A percentile compares a stretch with the other conserved stretches of the same genome.
Conservation (phyloP, 2,888 invertebrate species). For the Rhagium mordax region DNA sequence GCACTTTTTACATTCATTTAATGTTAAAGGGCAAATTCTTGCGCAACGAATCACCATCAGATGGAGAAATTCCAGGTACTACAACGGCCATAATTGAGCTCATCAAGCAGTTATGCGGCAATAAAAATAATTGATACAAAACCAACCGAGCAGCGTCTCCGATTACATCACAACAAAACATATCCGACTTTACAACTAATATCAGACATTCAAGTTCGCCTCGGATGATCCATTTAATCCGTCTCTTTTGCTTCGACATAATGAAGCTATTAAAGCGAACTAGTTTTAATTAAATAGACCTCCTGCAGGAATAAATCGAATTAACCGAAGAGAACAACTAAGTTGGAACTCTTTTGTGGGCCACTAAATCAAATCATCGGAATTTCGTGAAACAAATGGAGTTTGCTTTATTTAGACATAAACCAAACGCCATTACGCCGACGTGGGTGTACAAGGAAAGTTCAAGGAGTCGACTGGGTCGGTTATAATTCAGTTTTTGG, state of each 20-base stretch:
- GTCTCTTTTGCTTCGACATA: slow-evolving; percentile 42
- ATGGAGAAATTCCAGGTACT: too few relatives aligned
- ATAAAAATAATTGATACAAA: too few relatives aligned
- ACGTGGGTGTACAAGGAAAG: neutral
- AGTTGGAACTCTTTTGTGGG: slow-evolving; percentile 30
- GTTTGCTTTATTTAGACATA: slow-evolving; percentile 18
- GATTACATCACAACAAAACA: too few relatives aligned
- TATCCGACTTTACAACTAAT: neutral
- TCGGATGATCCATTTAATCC: slow-evolving; percentile 39
- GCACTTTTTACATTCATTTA: too few relatives aligned
- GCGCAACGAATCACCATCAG: too few relatives aligned
- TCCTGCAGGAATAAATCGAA: slow-evolving; percentile 37
- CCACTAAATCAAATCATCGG: slow-evolving; percentile 32
- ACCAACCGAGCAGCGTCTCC: too few relatives aligned
- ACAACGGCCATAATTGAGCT: too few relatives aligned
- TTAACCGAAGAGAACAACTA: slow-evolving; percentile 33
- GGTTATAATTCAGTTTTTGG: neutral
- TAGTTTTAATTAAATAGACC: slow-evolving; percentile 44
- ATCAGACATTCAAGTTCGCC: slow-evolving; percentile 20
- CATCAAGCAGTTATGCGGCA: too few relatives aligned
- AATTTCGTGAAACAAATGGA: slow-evolving; percentile 21
- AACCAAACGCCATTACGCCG: neutral
- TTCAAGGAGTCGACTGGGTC: neutral
- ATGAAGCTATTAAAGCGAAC: slow-evolving; percentile 43
- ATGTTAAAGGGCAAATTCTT: too few relatives aligned